phyloP scores from a whole-genome alignment of 2,113 vertebrate genomes.

The Crotalus helleri region DNA sequence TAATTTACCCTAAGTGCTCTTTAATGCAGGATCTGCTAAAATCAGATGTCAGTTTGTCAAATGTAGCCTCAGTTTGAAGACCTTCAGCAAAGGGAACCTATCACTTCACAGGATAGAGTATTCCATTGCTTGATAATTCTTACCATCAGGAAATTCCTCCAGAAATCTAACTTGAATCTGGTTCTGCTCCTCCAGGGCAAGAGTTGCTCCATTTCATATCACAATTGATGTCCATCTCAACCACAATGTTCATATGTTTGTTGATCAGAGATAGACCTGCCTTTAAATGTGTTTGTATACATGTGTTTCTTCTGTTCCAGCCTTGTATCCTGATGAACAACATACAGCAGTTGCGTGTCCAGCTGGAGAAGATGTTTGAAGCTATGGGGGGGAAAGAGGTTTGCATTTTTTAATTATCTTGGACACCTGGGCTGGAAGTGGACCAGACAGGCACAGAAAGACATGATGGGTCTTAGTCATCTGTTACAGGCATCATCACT shows the following conservation, averaged over 20 bases:
- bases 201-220: neutral
- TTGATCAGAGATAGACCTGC: neutral
- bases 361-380: slow-evolving; percentile 99
- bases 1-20: neutral
- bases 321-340: slow-evolving; percentile 97
- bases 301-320: slow-evolving; percentile 58
- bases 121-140: neutral
- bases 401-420: neutral
- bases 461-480: neutral
- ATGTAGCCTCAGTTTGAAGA: neutral
- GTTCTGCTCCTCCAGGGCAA: neutral
- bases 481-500: neutral
- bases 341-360: slow-evolving; percentile 93
- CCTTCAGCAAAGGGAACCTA: neutral
- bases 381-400: slow-evolving; percentile 99
- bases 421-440: too few species aligned
- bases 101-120: neutral
- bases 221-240: neutral
- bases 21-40: neutral
- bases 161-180: neutral
- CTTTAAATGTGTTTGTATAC: neutral
- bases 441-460: neutral
- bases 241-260: neutral
- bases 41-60: neutral
- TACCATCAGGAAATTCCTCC: neutral